Conservation (phyloP, 2,113 vertebrate species). For the Oncorhynchus kisutch region DNA sequence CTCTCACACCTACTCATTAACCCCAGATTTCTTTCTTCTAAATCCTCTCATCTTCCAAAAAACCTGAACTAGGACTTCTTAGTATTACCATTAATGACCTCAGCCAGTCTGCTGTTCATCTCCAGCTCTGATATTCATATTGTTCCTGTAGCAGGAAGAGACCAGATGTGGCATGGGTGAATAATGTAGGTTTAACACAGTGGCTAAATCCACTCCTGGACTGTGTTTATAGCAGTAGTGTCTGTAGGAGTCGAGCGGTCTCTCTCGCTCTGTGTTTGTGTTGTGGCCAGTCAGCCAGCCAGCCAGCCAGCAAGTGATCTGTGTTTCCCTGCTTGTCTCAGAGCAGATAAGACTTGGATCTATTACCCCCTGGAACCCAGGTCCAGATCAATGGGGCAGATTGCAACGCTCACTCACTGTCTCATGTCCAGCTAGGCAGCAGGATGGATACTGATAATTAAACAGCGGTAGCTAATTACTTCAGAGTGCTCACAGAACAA, state of each 20-base stretch:
- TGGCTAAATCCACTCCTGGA: not conserved
- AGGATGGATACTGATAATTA: conserved; percentile 31
- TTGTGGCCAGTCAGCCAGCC: conserved; percentile 61
- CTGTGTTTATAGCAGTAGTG: too few species aligned
- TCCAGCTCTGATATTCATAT: conserved; percentile 2
- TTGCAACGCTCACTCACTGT: conserved; percentile 62
- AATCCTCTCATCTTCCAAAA: too few species aligned
- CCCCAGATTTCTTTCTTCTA: too few species aligned
- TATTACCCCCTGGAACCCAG: conserved; percentile 71
- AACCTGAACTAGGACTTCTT: not conserved
- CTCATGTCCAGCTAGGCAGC: conserved; percentile 29
- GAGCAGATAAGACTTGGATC: conserved; percentile 73
- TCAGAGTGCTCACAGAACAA: conserved; percentile 12
- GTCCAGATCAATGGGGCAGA: conserved; percentile 66
- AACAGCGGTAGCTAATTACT: conserved; percentile 33
- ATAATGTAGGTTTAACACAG: not conserved
- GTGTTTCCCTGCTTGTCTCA: conserved; percentile 71
- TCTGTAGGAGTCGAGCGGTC: too few species aligned
- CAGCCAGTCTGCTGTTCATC: not conserved
- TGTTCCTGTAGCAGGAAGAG: conserved; percentile 3
- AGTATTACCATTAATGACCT: conserved; percentile 27
- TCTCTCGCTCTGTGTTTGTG: conserved; percentile 41
- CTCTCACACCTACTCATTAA: too few species aligned
- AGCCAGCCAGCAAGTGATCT: conserved; percentile 67
- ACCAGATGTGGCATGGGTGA: not conserved